phyloP scores from a whole-genome alignment of 2,113 vertebrate species.

The Pelobates fuscus region DNA sequence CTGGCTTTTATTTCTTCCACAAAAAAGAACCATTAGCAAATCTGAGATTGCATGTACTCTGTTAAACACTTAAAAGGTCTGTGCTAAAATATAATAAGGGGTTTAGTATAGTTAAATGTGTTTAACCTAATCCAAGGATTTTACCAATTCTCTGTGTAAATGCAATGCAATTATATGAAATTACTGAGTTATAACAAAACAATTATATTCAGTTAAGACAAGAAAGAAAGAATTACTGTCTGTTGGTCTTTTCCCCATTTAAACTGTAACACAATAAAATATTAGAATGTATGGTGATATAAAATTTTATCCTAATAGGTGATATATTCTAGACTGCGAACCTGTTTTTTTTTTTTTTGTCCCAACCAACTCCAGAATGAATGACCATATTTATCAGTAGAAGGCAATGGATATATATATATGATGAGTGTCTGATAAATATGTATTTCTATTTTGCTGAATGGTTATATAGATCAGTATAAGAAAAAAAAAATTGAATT shows the following conservation, averaged over 20 bases:
- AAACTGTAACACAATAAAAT: not conserved
- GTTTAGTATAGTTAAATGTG: slow-evolving; percentile 56
- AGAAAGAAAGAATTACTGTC: slow-evolving; percentile 46
- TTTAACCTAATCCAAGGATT: not conserved
- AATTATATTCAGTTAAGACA: not conserved
- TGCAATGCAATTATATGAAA: not conserved
- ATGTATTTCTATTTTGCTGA: too few relatives aligned
- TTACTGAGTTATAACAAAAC: not conserved
- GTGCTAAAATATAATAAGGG: slow-evolving; percentile 59
- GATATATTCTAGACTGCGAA: too few relatives aligned
- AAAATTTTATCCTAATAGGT: too few relatives aligned
- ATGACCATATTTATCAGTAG: too few relatives aligned
- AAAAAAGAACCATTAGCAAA: not conserved
- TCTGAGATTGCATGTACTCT: not conserved
- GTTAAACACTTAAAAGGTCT: slow-evolving; percentile 74
- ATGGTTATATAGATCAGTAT: too few relatives aligned
- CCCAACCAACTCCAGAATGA: too few relatives aligned
- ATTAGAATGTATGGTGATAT: not conserved
- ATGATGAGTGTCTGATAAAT: too few relatives aligned
- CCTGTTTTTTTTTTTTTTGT: too few relatives aligned
- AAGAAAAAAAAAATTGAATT: too few relatives aligned
- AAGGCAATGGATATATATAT: too few relatives aligned
- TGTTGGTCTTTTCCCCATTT: not conserved
- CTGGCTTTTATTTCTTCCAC: not conserved
- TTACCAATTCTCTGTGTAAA: not conserved